phyloP scores from a whole-genome alignment of 92 coral and sea anemone species.

The Virgularia gustaviana region DNA sequence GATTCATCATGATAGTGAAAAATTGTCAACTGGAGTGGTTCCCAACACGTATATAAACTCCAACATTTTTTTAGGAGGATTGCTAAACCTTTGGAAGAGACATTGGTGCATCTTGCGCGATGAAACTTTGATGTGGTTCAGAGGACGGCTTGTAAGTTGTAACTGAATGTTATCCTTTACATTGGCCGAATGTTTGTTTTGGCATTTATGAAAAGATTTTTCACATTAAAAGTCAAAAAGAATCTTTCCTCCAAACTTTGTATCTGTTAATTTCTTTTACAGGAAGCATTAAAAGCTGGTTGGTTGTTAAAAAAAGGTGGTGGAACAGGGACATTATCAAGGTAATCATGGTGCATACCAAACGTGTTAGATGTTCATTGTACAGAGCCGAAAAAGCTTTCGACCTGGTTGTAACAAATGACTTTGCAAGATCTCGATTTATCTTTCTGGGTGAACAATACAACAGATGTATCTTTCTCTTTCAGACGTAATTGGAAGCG shows the following conservation, averaged over 20 bases:
- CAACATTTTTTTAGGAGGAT: no score
- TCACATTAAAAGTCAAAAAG: neutral
- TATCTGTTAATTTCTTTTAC: neutral
- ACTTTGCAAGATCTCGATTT: neutral
- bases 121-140: slow-evolving; percentile 97
- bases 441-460: neutral
- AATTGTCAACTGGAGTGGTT: neutral
- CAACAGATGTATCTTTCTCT: no score
- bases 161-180: neutral
- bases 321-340: slow-evolving; percentile 87
- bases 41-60: no score
- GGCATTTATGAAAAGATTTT: neutral
- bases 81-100: slow-evolving; percentile 91
- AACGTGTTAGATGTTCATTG: no score
- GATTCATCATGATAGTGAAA: no score
- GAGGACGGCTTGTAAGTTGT: slow-evolving; percentile 76
- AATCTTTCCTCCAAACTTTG: no score
- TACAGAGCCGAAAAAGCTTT: no score
- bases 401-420: no score
- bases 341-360: slow-evolving; percentile 41
- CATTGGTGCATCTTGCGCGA: slow-evolving; percentile 96
- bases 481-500: slow-evolving; percentile 95
- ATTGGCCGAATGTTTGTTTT: neutral
- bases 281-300: slow-evolving; percentile 95
- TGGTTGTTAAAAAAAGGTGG: slow-evolving; percentile 98